A percentile compares a stretch with the other conserved stretches of the same genome.
Evolutionary conservation across 2,888 invertebrate genomes (phyloP).

Genomic region (Drosophila merina): DNA sequence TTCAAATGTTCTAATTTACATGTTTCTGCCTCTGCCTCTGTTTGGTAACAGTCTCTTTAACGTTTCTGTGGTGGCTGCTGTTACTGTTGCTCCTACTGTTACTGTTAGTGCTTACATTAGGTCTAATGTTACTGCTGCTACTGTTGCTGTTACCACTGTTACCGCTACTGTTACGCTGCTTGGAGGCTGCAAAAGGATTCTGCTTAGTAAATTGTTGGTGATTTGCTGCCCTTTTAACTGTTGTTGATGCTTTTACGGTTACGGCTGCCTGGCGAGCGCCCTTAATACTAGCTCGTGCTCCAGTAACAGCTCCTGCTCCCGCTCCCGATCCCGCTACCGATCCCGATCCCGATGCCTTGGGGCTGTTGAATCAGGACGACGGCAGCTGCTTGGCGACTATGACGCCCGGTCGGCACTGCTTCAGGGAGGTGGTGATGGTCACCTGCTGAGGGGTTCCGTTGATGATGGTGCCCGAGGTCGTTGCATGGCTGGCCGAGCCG

Average conservation of each 20-base stretch:
- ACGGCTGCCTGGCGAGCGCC: constrained; percentile 45
- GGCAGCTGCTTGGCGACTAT: constrained; percentile 93
- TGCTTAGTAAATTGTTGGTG: constrained; percentile 38
- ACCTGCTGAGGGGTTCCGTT: constrained; percentile 48
- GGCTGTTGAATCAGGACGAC: constrained; percentile 86
- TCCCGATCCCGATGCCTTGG: constrained; percentile 36
- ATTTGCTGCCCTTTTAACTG: constrained; percentile 34
- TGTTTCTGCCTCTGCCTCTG: constrained; percentile 36
- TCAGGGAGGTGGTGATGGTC: constrained; percentile 84
- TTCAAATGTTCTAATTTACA: constrained; percentile 29
- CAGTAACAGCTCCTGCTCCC: constrained; percentile 32
- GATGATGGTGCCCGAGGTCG: constrained; percentile 17
- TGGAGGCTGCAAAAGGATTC: constrained; percentile 27
- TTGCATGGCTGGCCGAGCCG: constrained; percentile 24
- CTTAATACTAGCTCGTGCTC: constrained; percentile 54
- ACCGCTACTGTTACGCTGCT: constrained; percentile 46
- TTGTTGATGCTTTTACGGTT: constrained; percentile 41
- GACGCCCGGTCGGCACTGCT: constrained; percentile 93
- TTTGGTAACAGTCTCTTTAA: constrained; percentile 52
- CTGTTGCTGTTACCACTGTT: constrained; percentile 14
- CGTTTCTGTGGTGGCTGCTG: constrained; percentile 47
- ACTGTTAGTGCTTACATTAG: constrained; percentile 40
- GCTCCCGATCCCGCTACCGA: constrained; percentile 20
- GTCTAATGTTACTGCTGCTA: constrained; percentile 30
- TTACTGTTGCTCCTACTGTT: constrained; percentile 36